Evolutionary conservation across 2,113 vertebrate species (phyloP).

Genomic region (Myocastor coypus): DNA sequence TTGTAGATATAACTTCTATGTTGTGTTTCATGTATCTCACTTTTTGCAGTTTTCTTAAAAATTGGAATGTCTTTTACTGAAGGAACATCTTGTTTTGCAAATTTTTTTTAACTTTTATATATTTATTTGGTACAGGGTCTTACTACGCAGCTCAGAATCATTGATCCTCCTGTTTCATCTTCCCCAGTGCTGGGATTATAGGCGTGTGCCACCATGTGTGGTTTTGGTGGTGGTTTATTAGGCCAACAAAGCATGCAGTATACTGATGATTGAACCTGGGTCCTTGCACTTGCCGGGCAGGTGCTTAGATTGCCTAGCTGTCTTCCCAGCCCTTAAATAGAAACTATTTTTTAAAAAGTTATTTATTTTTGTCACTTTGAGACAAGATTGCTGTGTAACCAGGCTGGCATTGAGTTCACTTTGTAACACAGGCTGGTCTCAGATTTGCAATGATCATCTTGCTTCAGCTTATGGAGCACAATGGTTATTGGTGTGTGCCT

Average conservation of each 20-base stretch:
- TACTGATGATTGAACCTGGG: no score
- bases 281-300: no score
- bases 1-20: background rate
- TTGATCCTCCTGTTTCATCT: no score
- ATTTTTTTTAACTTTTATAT: no score
- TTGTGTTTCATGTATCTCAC: background rate
- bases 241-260: no score
- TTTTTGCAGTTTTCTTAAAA: conserved; percentile 47
- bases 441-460: background rate
- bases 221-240: no score
- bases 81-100: conserved; percentile 21
- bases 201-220: no score
- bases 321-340: background rate
- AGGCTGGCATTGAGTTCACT: background rate
- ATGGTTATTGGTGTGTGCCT: background rate
- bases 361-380: background rate
- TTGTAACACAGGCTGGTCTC: background rate
- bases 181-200: no score
- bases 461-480: background rate
- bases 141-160: no score
- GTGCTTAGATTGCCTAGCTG: no score
- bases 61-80: background rate
- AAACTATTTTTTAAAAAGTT: no score
- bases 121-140: no score
- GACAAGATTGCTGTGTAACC: background rate